Percentiles rank a stretch among this genome's conserved stretches.
phyloP scores from a whole-genome alignment of 2,888 invertebrate genomes.

The Drosophila pseudotalamancana region DNA sequence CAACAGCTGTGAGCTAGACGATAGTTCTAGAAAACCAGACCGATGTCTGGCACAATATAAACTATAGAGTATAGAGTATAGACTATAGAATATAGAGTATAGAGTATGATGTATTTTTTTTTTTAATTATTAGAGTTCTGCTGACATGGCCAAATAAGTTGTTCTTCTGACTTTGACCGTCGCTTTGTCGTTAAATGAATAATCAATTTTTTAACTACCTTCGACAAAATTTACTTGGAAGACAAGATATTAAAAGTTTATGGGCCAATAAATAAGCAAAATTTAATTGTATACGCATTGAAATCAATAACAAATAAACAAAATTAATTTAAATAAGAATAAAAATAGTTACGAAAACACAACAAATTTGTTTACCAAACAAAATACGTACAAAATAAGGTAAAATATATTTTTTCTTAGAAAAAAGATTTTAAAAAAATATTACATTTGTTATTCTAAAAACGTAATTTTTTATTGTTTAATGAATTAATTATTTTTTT shows the following conservation, averaged over 20 bases:
- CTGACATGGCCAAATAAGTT: slow-evolving; percentile 49
- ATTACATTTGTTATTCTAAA: too few relatives aligned
- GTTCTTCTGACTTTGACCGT: slow-evolving; percentile 68
- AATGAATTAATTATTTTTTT: too few relatives aligned
- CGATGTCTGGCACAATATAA: too few relatives aligned
- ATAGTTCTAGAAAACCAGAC: slow-evolving; percentile 9
- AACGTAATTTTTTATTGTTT: too few relatives aligned
- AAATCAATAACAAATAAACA: neutral
- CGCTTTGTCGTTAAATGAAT: slow-evolving; percentile 41
- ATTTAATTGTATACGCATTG: too few relatives aligned
- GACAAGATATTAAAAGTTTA: too few relatives aligned
- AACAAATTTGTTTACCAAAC: too few relatives aligned
- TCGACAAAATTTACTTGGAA: neutral
- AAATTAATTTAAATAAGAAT: neutral
- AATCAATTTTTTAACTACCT: neutral
- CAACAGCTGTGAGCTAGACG: slow-evolving; percentile 30
- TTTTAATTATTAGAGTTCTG: too few relatives aligned
- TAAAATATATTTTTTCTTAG: too few relatives aligned
- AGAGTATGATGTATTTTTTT: slow-evolving; percentile 39
- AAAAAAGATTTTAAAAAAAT: too few relatives aligned
- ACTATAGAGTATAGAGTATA: slow-evolving; percentile 21
- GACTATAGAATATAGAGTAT: slow-evolving; percentile 21
- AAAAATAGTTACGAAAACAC: too few relatives aligned
- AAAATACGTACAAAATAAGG: too few relatives aligned
- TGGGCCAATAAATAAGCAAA: neutral